Conservation (phyloP, 2,113 vertebrate genomes). For the Azemiops feae region DNA sequence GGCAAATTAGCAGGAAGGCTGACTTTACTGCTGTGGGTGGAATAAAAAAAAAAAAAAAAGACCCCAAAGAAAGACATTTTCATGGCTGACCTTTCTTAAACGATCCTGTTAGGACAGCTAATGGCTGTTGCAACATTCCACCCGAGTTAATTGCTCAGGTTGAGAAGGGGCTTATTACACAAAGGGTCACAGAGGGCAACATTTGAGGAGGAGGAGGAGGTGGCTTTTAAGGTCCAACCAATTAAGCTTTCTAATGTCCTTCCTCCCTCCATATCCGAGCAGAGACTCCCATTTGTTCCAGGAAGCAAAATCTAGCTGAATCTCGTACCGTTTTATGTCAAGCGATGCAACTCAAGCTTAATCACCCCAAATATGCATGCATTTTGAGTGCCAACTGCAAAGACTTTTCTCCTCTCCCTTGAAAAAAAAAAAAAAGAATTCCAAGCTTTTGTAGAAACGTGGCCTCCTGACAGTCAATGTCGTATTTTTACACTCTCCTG, state of each 20-base stretch:
- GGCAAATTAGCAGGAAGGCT: not conserved
- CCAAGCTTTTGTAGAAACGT: not conserved
- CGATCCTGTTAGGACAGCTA: not conserved
- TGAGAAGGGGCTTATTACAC: not conserved
- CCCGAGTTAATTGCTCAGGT: not conserved
- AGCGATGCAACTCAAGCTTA: not conserved
- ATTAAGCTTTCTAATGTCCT: not conserved
- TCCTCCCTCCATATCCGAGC: not conserved
- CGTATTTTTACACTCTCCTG: not conserved
- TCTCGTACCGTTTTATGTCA: not conserved
- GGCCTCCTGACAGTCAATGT: not conserved
- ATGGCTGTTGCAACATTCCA: not conserved
- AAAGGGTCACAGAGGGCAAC: not conserved
- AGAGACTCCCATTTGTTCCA: not conserved
- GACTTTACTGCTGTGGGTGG: not conserved
- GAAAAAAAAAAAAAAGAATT: not conserved
- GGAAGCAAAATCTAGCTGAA: not conserved
- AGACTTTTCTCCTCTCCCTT: not conserved
- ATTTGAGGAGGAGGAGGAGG: not conserved
- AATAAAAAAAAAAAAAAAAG: not conserved
- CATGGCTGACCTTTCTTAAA: not conserved
- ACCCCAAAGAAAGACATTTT: not conserved
- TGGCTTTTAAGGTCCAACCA: not conserved
- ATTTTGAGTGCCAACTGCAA: not conserved
- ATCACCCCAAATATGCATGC: not conserved